phyloP scores from a whole-genome alignment of 2,113 vertebrate species.

The Dicrurus megarhynchus region DNA sequence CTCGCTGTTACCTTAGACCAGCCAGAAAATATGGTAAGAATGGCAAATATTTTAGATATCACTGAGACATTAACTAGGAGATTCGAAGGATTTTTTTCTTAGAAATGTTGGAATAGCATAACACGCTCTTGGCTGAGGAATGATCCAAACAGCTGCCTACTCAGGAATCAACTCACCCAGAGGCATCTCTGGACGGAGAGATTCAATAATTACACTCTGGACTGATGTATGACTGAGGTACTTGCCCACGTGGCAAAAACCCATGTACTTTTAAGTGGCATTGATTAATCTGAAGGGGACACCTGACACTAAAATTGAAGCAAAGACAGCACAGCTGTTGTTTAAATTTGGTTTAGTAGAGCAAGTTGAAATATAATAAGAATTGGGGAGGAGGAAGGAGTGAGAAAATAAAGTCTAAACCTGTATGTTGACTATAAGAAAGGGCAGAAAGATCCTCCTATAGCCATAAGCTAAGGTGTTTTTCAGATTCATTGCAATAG shows the following conservation, averaged over 20 bases:
- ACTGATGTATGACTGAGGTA: not conserved
- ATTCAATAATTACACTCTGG: not conserved
- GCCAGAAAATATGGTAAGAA: slow-evolving; percentile 60
- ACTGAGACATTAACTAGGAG: not conserved
- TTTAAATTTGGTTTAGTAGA: not conserved
- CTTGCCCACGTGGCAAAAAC: not conserved
- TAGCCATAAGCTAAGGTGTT: not conserved
- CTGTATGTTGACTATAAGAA: not conserved
- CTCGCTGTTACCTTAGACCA: slow-evolving; percentile 54
- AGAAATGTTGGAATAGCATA: not conserved
- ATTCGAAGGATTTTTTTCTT: not conserved
- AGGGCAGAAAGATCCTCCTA: not conserved
- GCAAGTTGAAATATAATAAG: not conserved
- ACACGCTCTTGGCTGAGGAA: not conserved
- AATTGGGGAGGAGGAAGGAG: not conserved
- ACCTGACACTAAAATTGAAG: not conserved
- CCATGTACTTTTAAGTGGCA: not conserved
- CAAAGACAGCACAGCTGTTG: not conserved
- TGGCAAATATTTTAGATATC: not conserved
- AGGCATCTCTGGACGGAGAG: not conserved
- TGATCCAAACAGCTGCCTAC: not conserved
- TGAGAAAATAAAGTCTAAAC: not conserved
- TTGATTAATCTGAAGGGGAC: not conserved
- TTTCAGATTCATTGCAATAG: not conserved
- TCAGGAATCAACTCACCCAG: not conserved